Conservation (phyloP, 2,888 invertebrate species). For the Druceiella hillmani region DNA sequence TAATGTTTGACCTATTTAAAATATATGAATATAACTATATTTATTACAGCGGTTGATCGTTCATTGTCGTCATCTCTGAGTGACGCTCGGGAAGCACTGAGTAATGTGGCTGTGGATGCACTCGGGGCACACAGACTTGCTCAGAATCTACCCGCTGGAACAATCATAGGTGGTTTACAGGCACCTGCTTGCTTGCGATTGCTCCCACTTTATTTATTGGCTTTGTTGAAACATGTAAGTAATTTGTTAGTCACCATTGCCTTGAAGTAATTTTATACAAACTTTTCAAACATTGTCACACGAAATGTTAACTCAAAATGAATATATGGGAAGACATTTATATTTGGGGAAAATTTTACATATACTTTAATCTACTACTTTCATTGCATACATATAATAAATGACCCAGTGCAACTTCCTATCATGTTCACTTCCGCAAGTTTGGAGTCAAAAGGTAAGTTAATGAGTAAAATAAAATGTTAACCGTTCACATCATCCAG, state of each 20-base stretch:
- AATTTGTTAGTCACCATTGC: constrained; percentile 4
- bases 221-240: constrained; percentile 79
- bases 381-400: too few species aligned
- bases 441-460: too few species aligned
- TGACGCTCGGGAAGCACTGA: constrained; percentile 94
- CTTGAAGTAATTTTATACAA: neutral
- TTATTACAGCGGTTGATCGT: constrained; percentile 75
- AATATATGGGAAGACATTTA: too few species aligned
- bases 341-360: too few species aligned
- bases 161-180: constrained; percentile 52
- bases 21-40: neutral
- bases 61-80: constrained; percentile 77
- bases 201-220: constrained; percentile 80
- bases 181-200: constrained; percentile 74
- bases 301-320: too few species aligned
- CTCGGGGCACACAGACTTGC: constrained; percentile 39
- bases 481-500: too few species aligned
- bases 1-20: too few species aligned
- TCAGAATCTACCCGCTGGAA: constrained; percentile 56
- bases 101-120: constrained; percentile 92
- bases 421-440: too few species aligned
- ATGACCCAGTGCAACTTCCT: too few species aligned
- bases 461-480: too few species aligned
- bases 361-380: too few species aligned
- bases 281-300: too few species aligned